A percentile compares a stretch with the other conserved stretches of the same genome.
Conservation (phyloP, 1,140 invertebrate species). For the Caerostris darwini region DNA sequence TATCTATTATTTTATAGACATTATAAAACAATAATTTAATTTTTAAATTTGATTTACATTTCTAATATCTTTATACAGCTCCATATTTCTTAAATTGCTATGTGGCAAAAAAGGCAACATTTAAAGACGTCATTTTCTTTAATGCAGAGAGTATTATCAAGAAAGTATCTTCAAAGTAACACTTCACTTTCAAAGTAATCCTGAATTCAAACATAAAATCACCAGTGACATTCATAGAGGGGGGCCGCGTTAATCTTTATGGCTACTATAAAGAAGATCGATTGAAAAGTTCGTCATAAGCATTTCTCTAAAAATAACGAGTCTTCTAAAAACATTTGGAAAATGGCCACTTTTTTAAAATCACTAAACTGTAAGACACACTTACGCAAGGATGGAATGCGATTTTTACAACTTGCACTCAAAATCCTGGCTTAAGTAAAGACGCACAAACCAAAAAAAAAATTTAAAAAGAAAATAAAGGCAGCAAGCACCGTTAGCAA, state of each 20-base stretch:
- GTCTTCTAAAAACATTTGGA: conserved; percentile 4
- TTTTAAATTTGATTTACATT: too few relatives aligned
- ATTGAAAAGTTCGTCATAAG: neutral
- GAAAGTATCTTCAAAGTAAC: neutral
- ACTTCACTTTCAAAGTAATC: neutral
- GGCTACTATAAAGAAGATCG: conserved; percentile 26
- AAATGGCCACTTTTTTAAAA: conserved; percentile 34
- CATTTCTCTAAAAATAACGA: conserved; percentile 63
- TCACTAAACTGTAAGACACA: conserved; percentile 29
- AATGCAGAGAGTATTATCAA: too few relatives aligned
- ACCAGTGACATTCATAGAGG: neutral
- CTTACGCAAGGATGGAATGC: neutral
- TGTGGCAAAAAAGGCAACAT: too few relatives aligned
- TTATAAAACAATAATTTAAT: too few relatives aligned
- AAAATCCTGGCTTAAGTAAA: neutral
- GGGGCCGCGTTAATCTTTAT: neutral
- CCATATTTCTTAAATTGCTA: too few relatives aligned
- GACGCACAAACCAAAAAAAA: neutral
- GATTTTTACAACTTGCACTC: conserved; percentile 15
- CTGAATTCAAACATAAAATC: neutral
- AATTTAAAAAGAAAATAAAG: neutral
- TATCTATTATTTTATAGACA: too few relatives aligned
- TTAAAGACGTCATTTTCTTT: too few relatives aligned
- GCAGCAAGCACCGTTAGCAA: neutral
- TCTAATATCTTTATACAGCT: too few relatives aligned